These are phyloP conservation scores for Poecilobothrus nobilitatus DNA, from an alignment of 2,888 invertebrate genomes.

Conservation along the genomic window DNA sequence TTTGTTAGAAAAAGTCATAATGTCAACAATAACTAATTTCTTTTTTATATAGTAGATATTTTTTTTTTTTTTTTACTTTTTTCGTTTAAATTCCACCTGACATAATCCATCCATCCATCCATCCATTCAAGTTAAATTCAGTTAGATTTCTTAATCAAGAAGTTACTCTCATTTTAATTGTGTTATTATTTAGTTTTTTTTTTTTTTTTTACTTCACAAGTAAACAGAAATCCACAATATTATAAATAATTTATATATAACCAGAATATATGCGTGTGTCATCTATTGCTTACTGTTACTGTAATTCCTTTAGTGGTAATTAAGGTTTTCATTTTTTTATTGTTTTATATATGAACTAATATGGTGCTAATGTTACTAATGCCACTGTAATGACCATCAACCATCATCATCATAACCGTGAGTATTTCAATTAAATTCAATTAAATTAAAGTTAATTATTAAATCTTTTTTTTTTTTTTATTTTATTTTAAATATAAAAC, in stretches of 20 bases:
- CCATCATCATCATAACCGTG: background rate
- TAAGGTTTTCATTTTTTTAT: background rate
- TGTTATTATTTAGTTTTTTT: background rate
- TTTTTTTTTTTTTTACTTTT: no score
- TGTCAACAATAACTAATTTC: no score
- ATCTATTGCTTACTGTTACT: background rate
- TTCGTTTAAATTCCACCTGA: background rate
- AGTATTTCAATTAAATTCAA: conserved; percentile 6
- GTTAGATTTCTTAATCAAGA: background rate
- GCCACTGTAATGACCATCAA: background rate
- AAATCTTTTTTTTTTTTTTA: no score
- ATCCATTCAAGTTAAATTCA: background rate
- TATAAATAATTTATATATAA: background rate
- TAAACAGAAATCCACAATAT: no score
- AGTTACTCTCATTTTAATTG: background rate
- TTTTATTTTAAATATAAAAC: no score
- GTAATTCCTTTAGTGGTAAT: background rate
- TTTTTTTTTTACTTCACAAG: background rate
- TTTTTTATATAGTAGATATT: no score
- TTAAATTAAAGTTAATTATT: background rate
- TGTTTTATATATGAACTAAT: background rate
- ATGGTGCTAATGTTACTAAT: conserved; percentile 6
- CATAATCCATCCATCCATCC: background rate
- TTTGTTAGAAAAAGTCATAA: no score
- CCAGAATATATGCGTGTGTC: background rate